A percentile compares a stretch with the other conserved stretches of the same genome.
Evolutionary conservation across 92 coral and sea anemone genomes (phyloP).

Genomic region (Ricordea florida): DNA sequence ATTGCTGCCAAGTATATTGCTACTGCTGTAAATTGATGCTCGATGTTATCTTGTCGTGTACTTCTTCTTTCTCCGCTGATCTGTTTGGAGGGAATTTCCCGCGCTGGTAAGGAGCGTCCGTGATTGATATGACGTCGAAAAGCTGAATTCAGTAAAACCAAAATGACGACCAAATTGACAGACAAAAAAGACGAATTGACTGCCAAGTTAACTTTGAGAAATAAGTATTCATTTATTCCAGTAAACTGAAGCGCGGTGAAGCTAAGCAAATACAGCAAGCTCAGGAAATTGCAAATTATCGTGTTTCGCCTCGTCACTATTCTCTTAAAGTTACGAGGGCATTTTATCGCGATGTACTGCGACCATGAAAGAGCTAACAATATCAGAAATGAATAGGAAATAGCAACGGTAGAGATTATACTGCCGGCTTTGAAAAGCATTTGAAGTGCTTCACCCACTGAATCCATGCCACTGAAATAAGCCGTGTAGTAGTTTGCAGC

Average conservation of each 20-base stretch:
- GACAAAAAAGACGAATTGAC: conserved; percentile 67
- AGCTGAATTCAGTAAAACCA: conserved; percentile 60
- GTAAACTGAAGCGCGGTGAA: conserved; percentile 66
- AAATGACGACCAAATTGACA: conserved; percentile 60
- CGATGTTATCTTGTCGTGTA: conserved; percentile 27
- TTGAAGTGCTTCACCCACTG: neutral
- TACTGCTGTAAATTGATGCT: conserved; percentile 77
- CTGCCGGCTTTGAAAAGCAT: conserved; percentile 56
- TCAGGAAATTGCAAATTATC: conserved; percentile 40
- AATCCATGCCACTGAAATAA: conserved; percentile 11
- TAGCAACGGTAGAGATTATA: conserved; percentile 72
- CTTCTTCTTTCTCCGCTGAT: neutral
- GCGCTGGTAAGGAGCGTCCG: neutral
- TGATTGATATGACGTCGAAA: conserved; percentile 50
- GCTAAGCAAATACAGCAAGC: conserved; percentile 62
- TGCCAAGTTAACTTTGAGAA: conserved; percentile 63
- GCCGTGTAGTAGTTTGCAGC: conserved; percentile 53
- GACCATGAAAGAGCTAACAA: conserved; percentile 79
- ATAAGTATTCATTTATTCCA: conserved; percentile 44
- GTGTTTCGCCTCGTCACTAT: conserved; percentile 72
- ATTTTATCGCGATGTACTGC: conserved; percentile 76
- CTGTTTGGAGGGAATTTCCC: neutral
- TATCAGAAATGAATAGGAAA: conserved; percentile 71
- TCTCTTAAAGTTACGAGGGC: conserved; percentile 70
- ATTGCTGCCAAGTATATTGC: conserved; percentile 76